A percentile compares a stretch with the other conserved stretches of the same genome.
Evolutionary conservation across 2,888 invertebrate species (phyloP).

Genomic region (Drosophila kanekoi): DNA sequence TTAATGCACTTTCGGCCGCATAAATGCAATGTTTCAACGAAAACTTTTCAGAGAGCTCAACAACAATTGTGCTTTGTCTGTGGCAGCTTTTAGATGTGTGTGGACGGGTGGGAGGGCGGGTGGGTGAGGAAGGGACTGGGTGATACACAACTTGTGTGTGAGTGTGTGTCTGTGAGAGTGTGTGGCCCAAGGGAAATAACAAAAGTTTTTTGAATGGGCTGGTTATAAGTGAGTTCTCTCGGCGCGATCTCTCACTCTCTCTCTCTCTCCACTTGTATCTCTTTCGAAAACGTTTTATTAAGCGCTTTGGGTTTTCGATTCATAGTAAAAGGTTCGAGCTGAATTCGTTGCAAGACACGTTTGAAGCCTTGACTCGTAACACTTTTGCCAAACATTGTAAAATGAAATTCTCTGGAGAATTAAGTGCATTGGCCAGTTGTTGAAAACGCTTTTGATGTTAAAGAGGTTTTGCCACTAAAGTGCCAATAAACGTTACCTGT

Average conservation of each 20-base stretch:
- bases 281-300: neutral
- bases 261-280: no score
- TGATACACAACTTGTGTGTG: neutral
- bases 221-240: neutral
- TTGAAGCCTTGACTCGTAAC: neutral
- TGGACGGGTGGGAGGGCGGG: neutral
- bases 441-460: neutral
- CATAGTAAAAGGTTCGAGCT: no score
- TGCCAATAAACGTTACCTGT: conserved; percentile 4
- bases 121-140: neutral
- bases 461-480: conserved; percentile 3
- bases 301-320: neutral
- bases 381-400: neutral
- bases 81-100: conserved; percentile 2
- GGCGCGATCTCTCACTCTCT: neutral
- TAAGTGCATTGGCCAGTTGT: neutral
- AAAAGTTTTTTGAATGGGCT: conserved; percentile 1
- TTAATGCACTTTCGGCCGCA: conserved; percentile 53
- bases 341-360: no score
- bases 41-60: conserved; percentile 21
- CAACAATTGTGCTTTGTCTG: conserved; percentile 25
- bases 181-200: neutral
- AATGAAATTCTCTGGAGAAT: neutral
- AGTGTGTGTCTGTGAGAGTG: neutral
- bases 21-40: conserved; percentile 40